Base-by-base conservation (phyloP, 2,113 vertebrate genomes). In the Bombycilla garrulus region DNA sequence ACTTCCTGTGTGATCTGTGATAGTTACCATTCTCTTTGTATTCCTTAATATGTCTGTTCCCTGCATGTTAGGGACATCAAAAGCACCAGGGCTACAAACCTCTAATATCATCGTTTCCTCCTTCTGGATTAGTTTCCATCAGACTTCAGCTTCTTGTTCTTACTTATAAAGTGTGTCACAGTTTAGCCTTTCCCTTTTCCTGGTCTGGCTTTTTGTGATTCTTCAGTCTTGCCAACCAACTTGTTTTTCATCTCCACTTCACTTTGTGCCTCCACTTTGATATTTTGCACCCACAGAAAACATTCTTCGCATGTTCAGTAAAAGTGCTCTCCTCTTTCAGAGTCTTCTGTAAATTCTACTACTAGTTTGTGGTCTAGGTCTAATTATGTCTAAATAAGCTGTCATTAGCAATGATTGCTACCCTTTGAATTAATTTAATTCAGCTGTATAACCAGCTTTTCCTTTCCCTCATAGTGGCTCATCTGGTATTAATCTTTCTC, bases 401-500 rank as follows among this genome's bases (percentile, higher is more conserved):
- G 77, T 87, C 92, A 72, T 88, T 86, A 93, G 38, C 53, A 74
- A 48, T 73, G 86, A 90, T 71, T 94, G 81, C 57, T 84, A 29
- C 56, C 86, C 64, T 92, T 73, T 64, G 77, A 81, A 78, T 66
- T 79, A 23, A 80, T 90, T 78, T 69, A 69, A 76, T 83, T 94
- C 90, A 91, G 65, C 83, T 85, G 64, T 54, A 25, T 92, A 88
- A 90, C 47, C 35, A 89, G 73, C 29, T 76, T 72, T 84, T 95
- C 57, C 61, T 76, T 94, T 81, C 45, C 8, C 31, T 91, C 16
- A n/a, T 73, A 73, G 45, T 48, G 21, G 36, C 36, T 97, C 87
- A 74, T 94, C 81, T 94, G 92, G 82, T 92, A 91, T 92, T 95
- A 94, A 94, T 95, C 18, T 85, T 87, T 50, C 58, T 90, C 38